These are phyloP conservation scores for Campoplex capitator DNA, from an alignment of 2,888 invertebrate genomes.

Conservation along the genomic window DNA sequence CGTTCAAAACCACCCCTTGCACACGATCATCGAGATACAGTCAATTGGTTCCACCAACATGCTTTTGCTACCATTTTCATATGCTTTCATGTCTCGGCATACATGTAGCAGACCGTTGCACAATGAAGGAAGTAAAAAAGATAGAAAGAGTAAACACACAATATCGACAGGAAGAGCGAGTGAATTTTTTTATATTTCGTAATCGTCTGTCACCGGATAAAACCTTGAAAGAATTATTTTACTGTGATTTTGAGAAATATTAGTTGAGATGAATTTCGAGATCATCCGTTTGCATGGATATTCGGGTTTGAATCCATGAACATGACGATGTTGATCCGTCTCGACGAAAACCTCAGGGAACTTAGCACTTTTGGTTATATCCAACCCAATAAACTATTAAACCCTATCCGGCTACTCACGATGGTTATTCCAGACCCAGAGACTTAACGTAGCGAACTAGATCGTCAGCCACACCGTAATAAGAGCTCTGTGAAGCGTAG, in stretches of 20 bases:
- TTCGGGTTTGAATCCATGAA: background rate
- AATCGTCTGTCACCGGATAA: background rate
- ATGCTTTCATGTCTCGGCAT: slow-evolving; percentile 50
- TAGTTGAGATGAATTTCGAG: background rate
- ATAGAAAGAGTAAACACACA: slow-evolving; percentile 1
- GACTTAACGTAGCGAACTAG: slow-evolving; percentile 24
- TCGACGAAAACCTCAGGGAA: slow-evolving; percentile 28
- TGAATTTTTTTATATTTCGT: background rate
- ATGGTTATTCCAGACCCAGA: slow-evolving; percentile 32
- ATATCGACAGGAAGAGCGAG: background rate
- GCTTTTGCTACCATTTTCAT: slow-evolving; percentile 38
- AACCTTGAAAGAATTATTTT: background rate
- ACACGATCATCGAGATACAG: slow-evolving; percentile 59
- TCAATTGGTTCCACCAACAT: slow-evolving; percentile 56
- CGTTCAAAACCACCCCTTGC: slow-evolving; percentile 22
- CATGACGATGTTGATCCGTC: slow-evolving; percentile 14
- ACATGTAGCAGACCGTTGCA: slow-evolving; percentile 30
- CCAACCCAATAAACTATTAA: slow-evolving; percentile 63
- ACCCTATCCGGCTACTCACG: slow-evolving; percentile 59
- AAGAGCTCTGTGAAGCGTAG: slow-evolving; percentile 54
- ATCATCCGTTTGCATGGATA: background rate
- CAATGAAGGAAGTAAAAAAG: slow-evolving; percentile 25
- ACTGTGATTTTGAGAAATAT: background rate
- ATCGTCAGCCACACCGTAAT: slow-evolving; percentile 52
- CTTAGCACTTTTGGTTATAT: slow-evolving; percentile 50